Evolutionary conservation across 2,888 invertebrate species (phyloP).

Genomic region (Platycheirus rosarum): DNA sequence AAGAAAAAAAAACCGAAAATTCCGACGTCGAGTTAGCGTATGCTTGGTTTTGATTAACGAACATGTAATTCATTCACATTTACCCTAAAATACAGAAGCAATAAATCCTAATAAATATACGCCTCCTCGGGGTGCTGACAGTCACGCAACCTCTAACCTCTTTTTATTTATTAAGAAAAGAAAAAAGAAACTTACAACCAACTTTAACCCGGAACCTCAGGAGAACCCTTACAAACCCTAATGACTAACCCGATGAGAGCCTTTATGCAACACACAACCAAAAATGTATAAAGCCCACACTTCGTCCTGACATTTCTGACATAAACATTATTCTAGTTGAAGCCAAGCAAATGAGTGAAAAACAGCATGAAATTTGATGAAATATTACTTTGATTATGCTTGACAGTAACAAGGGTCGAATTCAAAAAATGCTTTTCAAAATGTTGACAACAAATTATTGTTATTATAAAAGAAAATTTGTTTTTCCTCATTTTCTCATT

Average conservation of each 20-base stretch:
- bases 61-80: conserved; percentile 5
- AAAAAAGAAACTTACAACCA: neutral
- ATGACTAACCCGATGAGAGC: neutral
- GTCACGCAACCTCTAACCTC: conserved; percentile 20
- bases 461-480: neutral
- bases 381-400: conserved; percentile 14
- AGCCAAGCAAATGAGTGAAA: neutral
- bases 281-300: neutral
- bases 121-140: conserved; percentile 11
- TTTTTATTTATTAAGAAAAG: neutral
- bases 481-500: neutral
- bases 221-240: conserved; percentile 1
- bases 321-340: conserved; percentile 1
- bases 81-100: neutral
- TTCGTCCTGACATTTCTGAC: conserved; percentile 5
- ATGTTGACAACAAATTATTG: conserved; percentile 26
- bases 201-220: neutral
- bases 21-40: neutral
- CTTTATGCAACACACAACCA: neutral
- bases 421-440: conserved; percentile 14
- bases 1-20: no score
- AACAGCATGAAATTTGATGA: conserved; percentile 27
- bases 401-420: conserved; percentile 30
- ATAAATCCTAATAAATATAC: conserved; percentile 31
- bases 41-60: neutral